phyloP scores from a whole-genome alignment of 2,113 vertebrate genomes.

The Grammomys dolichurus region DNA sequence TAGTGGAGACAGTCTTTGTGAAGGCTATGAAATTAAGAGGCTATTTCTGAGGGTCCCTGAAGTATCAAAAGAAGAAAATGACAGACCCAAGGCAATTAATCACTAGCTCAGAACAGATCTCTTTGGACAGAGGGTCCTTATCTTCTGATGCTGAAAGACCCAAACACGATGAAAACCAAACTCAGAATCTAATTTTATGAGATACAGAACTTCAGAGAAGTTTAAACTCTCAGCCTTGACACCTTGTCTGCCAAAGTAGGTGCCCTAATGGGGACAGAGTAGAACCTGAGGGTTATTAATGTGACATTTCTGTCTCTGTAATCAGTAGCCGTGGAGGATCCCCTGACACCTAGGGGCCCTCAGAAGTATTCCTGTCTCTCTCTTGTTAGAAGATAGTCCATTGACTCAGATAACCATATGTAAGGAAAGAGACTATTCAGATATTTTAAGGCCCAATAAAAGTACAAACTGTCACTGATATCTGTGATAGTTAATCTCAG shows the following conservation, averaged over 20 bases:
- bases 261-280: background rate
- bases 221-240: background rate
- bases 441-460: background rate
- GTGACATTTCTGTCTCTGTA: no score
- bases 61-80: conserved; percentile 3
- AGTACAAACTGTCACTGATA: background rate
- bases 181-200: background rate
- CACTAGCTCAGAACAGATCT: conserved; percentile 19
- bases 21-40: background rate
- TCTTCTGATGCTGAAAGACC: background rate
- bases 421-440: background rate
- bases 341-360: background rate
- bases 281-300: background rate
- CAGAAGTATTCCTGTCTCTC: background rate
- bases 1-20: background rate
- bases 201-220: background rate
- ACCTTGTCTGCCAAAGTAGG: background rate
- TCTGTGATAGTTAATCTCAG: background rate
- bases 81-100: background rate
- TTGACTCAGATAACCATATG: background rate
- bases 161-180: background rate
- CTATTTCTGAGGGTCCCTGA: background rate
- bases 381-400: background rate
- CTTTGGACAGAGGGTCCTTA: background rate
- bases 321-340: background rate